Base-by-base conservation (phyloP, 1,140 invertebrate species). In the Drosophila ambigua region DNA sequence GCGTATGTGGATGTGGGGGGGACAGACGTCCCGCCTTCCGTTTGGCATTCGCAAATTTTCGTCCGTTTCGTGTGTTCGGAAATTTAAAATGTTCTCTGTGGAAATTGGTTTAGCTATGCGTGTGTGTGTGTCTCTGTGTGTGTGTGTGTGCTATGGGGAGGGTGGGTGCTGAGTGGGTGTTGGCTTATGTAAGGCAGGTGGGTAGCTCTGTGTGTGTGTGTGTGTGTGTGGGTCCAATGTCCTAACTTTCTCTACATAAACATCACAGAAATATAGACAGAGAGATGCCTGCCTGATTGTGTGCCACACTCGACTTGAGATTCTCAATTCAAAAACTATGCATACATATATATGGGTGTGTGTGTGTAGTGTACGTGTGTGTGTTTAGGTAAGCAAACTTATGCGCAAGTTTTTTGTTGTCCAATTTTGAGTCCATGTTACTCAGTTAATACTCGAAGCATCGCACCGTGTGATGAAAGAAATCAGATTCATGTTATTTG, bases 1-100 rank as follows among this genome's bases (percentile, higher is more conserved):
- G 20, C 39, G 54, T 23, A 35, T 46, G 45, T 46, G 46, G 16
- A 16, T 31, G 51, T 50, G 44, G 57, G 48, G 71, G 51, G 48
- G 44, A 39, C 39, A 61, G 71, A 41, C 53, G 51, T 41, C 35
- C 26, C 57, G 58, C 60, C 50, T 72, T 68, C 62, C 77, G 76
- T 76, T 87, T 87, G 78, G 69, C 82, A 87, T 75, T 87, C 78
- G 83, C 82, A 87, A 88, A 88, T 87, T 83, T 78, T 66, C 64
- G 75, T 69, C 39, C 41, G 68, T 52, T 46, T 60, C 66, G 66
- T 78, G 76, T 66, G 58, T 68, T 69, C 60, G 83, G 79, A 87
- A 87, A 87, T 87, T 87, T 87, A 87, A 88, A 87, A 87, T 88
- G 67, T 79, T 69, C 55, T 67, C 58, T 82, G 44, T 85, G 81